Conservation (phyloP, 1,140 invertebrate genomes). For the Aculops lycopersici region DNA sequence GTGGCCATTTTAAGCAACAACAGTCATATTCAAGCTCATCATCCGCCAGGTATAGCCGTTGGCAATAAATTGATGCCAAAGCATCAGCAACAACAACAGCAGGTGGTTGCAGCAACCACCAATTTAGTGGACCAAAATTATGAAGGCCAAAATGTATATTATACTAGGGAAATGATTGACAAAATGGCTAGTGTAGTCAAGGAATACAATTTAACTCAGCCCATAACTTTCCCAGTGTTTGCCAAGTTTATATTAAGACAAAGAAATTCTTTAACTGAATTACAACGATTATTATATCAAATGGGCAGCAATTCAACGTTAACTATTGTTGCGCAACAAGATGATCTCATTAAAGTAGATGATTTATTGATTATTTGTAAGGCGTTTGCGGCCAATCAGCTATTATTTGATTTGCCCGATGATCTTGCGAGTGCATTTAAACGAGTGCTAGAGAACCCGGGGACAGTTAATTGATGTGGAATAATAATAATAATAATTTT, state of each 20-base stretch:
- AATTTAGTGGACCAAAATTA: too few relatives aligned
- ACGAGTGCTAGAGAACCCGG: too few relatives aligned
- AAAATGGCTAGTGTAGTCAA: slow-evolving; percentile 31
- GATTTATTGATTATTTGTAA: slow-evolving; percentile 10
- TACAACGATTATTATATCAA: slow-evolving; percentile 12
- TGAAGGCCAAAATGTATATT: slow-evolving; percentile 22
- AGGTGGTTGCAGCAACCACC: slow-evolving; percentile 9
- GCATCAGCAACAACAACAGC: slow-evolving; percentile 7
- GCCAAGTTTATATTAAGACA: slow-evolving; percentile 32
- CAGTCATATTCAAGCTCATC: too few relatives aligned
- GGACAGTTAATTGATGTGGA: too few relatives aligned
- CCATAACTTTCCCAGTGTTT: slow-evolving; percentile 45
- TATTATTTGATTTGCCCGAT: slow-evolving; percentile 11
- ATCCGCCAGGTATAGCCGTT: too few relatives aligned
- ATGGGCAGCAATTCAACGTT: slow-evolving; percentile 2
- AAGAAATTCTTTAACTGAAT: slow-evolving; percentile 23
- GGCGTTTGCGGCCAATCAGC: slow-evolving; percentile 9
- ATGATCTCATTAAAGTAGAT: slow-evolving; percentile 10
- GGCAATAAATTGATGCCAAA: background rate
- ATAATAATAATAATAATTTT: too few relatives aligned
- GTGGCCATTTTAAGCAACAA: too few relatives aligned
- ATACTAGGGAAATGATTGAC: slow-evolving; percentile 28
- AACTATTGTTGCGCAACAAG: slow-evolving; percentile 4
- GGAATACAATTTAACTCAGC: slow-evolving; percentile 23
- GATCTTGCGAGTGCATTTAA: too few relatives aligned